phyloP scores from a whole-genome alignment of 1,140 invertebrate genomes.

The Liolophura sinensis region DNA sequence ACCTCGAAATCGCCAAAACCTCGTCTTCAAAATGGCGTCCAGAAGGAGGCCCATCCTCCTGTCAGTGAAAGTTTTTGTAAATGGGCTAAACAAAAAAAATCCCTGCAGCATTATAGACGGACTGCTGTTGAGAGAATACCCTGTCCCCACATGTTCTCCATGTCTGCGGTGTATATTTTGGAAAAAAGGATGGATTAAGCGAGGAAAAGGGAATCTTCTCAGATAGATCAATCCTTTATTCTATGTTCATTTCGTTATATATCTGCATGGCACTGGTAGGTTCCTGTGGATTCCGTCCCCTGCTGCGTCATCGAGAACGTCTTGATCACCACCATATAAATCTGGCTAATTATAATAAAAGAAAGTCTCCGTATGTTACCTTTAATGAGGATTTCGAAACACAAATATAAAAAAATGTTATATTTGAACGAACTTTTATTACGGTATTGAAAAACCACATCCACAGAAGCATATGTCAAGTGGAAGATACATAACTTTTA shows the following conservation, averaged over 20 bases:
- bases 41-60: slow-evolving; percentile 8
- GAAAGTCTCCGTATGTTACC: too few relatives aligned
- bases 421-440: too few relatives aligned
- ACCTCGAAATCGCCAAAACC: slow-evolving; percentile 16
- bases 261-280: too few relatives aligned
- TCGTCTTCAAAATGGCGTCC: slow-evolving; percentile 17
- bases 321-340: not conserved
- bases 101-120: not conserved
- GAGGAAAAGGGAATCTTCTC: not conserved
- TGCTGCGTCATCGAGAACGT: too few relatives aligned
- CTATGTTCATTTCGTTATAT: too few relatives aligned
- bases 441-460: too few relatives aligned
- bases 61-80: not conserved
- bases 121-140: not conserved
- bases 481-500: too few relatives aligned
- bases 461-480: too few relatives aligned
- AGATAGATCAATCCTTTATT: not conserved
- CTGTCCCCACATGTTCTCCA: not conserved
- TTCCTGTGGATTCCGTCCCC: too few relatives aligned
- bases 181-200: not conserved
- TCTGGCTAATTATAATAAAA: too few relatives aligned
- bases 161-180: not conserved
- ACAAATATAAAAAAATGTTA: too few relatives aligned
- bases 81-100: not conserved
- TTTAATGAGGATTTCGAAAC: too few relatives aligned